Evolutionary conservation across 2,888 invertebrate genomes (phyloP).

Genomic region (Silvanus unidentatus): DNA sequence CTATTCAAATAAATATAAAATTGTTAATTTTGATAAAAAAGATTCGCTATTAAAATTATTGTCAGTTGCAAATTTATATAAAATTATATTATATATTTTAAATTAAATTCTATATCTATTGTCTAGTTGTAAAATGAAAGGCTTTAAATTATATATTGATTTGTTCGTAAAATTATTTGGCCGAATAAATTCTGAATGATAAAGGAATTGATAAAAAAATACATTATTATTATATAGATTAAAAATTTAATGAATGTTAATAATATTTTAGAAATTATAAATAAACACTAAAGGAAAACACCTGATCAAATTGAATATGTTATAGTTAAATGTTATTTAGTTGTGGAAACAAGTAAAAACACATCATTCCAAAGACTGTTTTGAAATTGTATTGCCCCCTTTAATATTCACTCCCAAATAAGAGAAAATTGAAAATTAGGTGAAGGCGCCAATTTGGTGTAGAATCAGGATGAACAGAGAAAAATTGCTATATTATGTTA

Average conservation of each 20-base stretch:
- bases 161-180: neutral
- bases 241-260: neutral
- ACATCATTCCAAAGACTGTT: constrained; percentile 35
- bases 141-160: constrained; percentile 1
- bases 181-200: neutral
- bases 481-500: neutral
- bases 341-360: constrained; percentile 22
- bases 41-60: neutral
- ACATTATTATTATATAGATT: neutral
- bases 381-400: constrained; percentile 30
- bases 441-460: neutral
- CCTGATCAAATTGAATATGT: constrained; percentile 7
- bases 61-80: neutral
- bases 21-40: neutral
- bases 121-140: too few species aligned
- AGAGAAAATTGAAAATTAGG: neutral
- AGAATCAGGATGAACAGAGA: neutral
- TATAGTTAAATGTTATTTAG: constrained; percentile 17
- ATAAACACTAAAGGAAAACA: constrained; percentile 31
- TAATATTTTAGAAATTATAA: too few species aligned
- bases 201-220: neutral
- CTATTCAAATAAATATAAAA: neutral
- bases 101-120: neutral
- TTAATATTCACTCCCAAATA: constrained; percentile 2
- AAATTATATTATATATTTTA: neutral